Base-by-base conservation (phyloP, 2,888 invertebrate genomes). In the Danaus chrysippus region DNA sequence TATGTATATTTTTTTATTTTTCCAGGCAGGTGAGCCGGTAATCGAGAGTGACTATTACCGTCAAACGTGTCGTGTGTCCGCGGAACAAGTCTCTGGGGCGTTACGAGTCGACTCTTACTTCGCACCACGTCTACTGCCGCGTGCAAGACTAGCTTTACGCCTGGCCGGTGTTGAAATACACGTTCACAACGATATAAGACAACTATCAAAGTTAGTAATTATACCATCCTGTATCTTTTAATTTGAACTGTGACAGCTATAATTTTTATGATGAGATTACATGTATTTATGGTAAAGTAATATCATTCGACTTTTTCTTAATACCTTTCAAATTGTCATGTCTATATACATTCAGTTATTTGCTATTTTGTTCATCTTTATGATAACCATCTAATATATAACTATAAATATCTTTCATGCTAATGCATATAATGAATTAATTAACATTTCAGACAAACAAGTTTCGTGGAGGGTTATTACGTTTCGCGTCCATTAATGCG, bases 61-160 rank as follows among this genome's bases (percentile, higher is more conserved):
- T 10, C 56, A 17, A 12, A 42, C 56, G 1, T 55, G 42, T 49
- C 52, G 58, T 0, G 81, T 85, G 15, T 70, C 78, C 0, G 83
- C 83, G 1, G 84, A 84, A 49, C 83, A 85, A 63, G 68, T 90
- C 58, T 80, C 81, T 11, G 82, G 83, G 12, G 81, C 77, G 12
- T 63, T 94, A 19, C 91, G 95, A 0, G 87, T 92, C 1, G 89
- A 89, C 65, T 90, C 91, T 10, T 84, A 83, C 68, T 86, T 88
- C 73, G 83, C 84, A 19, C 85, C 82, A 23, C 82, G 81, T n/a
- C 73, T 77, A 10, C 62, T 82, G 62, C 81, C 86, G 8, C 76
- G 75, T 15, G 42, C 71, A 2, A 69, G 72, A 0, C 1, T 80
- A 11, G 66, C 73, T 0, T 10, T 78, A n/a, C 75, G 79, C 0